Base-by-base conservation (phyloP, 1,140 invertebrate genomes). In the Pectinophora gossypiella region DNA sequence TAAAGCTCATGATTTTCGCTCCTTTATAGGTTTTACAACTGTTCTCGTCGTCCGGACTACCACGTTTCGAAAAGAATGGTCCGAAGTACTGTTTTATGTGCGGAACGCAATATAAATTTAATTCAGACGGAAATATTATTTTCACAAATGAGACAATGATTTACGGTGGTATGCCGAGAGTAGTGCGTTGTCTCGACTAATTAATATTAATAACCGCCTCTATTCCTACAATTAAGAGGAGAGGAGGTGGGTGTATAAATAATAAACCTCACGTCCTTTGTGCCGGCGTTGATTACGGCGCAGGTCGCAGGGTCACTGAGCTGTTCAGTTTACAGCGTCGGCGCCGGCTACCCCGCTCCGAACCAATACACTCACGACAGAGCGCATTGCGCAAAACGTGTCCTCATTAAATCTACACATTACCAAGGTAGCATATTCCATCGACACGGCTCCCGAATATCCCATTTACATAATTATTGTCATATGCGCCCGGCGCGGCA, bases 381-480 rank as follows among this genome's bases (percentile, higher is more conserved):
- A 49, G 40, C 44, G 52, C 56, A 23, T 44, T 45, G 54, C 43
- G 48, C 54, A 9, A 48, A 42, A 59, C 47, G 51, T 59, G 51
- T 43, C 23, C 40, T 53, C 51, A 45, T 56, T 61, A 56, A 49
- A 54, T 48, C 47, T 44, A 38, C 42, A 49, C 56, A 59, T 54
- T 60, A 61, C 51, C 47, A 15, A 35, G 19, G 32, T 38, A 50
- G 49, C n/a, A 40, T 59, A 64, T 59, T 67, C 54, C 59, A 64
- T 64, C 56, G 55, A 44, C 52, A 27, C 50, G 20, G 54, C 42
- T 42, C 12, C 54, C 57, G 62, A 64, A 61, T 66, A 67, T 55
- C 67, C 63, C 61, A 77, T 79, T 82, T 79, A 72, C 78, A 79
- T 79, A 82, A 81, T 78, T 76, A 71, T 68, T 65, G 68, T 61